phyloP scores from a whole-genome alignment of 1,140 invertebrate species.

The Drosophila ogumai region DNA sequence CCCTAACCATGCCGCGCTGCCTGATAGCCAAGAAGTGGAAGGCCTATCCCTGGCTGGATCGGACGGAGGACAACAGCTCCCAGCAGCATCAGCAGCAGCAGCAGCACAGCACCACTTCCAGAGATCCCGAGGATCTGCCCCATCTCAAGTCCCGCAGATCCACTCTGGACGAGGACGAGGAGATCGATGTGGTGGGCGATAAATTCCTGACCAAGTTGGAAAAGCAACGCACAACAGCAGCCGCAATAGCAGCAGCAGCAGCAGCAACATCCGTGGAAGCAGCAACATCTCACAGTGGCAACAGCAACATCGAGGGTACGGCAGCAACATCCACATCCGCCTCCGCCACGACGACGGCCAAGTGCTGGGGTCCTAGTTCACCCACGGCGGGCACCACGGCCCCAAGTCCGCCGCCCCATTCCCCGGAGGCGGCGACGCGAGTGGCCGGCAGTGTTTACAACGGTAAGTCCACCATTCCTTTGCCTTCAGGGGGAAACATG shows the following conservation, averaged over 20 bases:
- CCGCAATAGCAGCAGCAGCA: constrained; percentile 48
- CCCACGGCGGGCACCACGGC: constrained; percentile 90
- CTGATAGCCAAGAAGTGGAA: constrained; percentile 97
- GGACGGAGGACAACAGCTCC: constrained; percentile 86
- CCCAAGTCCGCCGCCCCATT: constrained; percentile 89
- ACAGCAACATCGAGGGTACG: constrained; percentile 61
- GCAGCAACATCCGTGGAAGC: constrained; percentile 66
- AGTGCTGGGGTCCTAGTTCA: constrained; percentile 90
- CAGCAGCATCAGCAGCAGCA: constrained; percentile 38
- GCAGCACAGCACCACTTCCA: constrained; percentile 49
- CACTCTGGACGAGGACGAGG: constrained; percentile 89
- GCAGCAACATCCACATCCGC: constrained; percentile 60
- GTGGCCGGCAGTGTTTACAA: constrained; percentile 88
- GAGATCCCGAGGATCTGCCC: constrained; percentile 51
- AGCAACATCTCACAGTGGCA: constrained; percentile 68
- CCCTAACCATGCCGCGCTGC: constrained; percentile 90
- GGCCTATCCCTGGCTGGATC: constrained; percentile 91
- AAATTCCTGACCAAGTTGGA: constrained; percentile 72
- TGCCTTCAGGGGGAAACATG: neutral
- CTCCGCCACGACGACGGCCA: constrained; percentile 82
- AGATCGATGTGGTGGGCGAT: constrained; percentile 92
- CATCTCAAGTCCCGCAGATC: constrained; percentile 78
- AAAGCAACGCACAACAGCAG: constrained; percentile 85
- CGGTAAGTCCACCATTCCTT: constrained; percentile 85
- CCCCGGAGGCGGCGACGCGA: constrained; percentile 85